A percentile compares a stretch with the other conserved stretches of the same genome.
phyloP scores from a whole-genome alignment of 2,113 vertebrate species.

The Parus major region DNA sequence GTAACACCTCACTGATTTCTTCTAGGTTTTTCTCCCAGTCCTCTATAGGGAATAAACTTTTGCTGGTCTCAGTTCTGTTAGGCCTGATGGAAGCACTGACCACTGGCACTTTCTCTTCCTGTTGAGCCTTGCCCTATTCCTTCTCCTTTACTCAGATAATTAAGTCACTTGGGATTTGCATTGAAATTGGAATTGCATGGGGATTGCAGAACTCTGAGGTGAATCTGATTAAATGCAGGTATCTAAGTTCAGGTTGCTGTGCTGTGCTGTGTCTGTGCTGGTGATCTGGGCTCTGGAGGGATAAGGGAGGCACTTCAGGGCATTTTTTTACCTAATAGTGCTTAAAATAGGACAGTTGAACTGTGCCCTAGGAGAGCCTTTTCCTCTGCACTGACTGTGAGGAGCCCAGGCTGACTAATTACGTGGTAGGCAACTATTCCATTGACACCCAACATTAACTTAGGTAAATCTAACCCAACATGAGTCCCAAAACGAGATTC shows the following conservation, averaged over 20 bases:
- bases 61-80: not conserved
- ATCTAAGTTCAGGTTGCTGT: not conserved
- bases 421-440: not conserved
- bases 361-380: not conserved
- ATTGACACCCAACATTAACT: not conserved
- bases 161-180: not conserved
- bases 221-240: not conserved
- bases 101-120: not conserved
- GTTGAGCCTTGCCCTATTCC: rapidly evolving
- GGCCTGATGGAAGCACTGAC: not conserved
- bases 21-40: not conserved
- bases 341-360: slow-evolving; percentile 41
- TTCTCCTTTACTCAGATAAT: not conserved
- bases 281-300: not conserved
- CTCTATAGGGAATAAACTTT: not conserved
- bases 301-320: not conserved
- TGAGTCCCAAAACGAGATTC: not conserved
- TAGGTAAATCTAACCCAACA: not conserved
- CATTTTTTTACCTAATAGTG: not conserved
- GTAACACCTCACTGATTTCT: not conserved
- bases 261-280: not conserved
- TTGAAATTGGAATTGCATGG: not conserved
- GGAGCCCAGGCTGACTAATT: slow-evolving; percentile 15
- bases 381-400: not conserved
- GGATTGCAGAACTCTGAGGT: not conserved